Percentiles rank a stretch among this genome's conserved stretches.
Conservation (phyloP, 2,888 invertebrate species). For the Melieria crassipennis region DNA sequence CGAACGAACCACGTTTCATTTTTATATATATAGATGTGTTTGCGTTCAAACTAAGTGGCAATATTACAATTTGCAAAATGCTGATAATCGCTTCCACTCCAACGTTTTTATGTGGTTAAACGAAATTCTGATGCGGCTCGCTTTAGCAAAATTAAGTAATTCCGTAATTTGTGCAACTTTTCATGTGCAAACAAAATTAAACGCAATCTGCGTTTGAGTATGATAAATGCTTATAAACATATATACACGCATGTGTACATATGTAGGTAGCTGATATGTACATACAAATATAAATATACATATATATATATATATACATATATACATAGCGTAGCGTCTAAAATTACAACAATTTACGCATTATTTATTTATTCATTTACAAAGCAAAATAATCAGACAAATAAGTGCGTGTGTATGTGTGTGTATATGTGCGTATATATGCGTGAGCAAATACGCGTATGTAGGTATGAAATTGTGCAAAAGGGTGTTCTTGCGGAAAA, state of each 20-base stretch:
- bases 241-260: background rate
- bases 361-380: conserved; percentile 35
- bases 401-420: conserved; percentile 13
- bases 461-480: conserved; percentile 28
- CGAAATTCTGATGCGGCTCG: background rate
- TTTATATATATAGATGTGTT: too few relatives aligned
- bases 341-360: conserved; percentile 34
- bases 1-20: too few relatives aligned
- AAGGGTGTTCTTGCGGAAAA: conserved; percentile 38
- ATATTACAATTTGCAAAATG: too few relatives aligned
- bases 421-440: background rate
- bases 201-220: conserved; percentile 16
- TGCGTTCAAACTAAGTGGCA: too few relatives aligned
- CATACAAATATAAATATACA: background rate
- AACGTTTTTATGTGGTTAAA: too few relatives aligned
- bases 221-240: background rate
- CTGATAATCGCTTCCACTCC: too few relatives aligned
- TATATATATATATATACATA: background rate
- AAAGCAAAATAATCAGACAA: conserved; percentile 10
- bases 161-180: conserved; percentile 18
- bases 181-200: conserved; percentile 25
- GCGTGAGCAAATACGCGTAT: conserved; percentile 13
- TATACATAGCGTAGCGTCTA: conserved; percentile 5
- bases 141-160: conserved; percentile 24
- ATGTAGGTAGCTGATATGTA: background rate